Base-by-base conservation (phyloP, 2,888 invertebrate species). In the Napeogenes inachia region DNA sequence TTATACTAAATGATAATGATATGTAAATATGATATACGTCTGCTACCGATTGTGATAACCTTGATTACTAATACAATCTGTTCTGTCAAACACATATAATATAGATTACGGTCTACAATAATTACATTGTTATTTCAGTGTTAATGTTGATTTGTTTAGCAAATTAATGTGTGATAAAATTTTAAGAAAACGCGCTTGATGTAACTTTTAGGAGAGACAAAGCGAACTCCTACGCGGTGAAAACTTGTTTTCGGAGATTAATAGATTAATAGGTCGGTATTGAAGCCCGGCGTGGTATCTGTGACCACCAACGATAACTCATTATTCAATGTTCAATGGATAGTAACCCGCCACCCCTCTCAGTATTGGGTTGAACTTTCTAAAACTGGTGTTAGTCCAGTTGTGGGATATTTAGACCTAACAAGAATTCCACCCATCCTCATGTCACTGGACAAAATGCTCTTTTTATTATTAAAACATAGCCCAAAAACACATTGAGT, bases 51-150 rank as follows among this genome's bases (percentile, higher is more conserved):
- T 42, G 10, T 42, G 10, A 42, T 42, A 42, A 12, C 42, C 42
- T 42, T 42, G 42, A 42, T 42, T 10, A 42, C 42, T 6, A 10
- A 75, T 75, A 76, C 75, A 70, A 76, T 77, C 79, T 77, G 82
- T 82, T 79, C 79, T 83, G 81, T 73, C 68, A 75, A 3, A 42
- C 10, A 38, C 10, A 42, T 42, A 42, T 10, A 54, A 13, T 45
- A 59, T 33, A 68, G 84, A 84, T 82, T 76, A 79, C 72, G 69
- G 81, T 84, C 79, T 71, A 71, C 70, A 57, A 63, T 59, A 62
- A 66, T 66, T 64, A 66, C 58, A 65, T 58, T 56, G 58, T 54
- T 64, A 59, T 58, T 61, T 56, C 56, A 60, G 45, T 65, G 35
- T 75, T 53, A 54, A 57, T 57, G 38, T 38, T 42, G 32, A 47